Evolutionary conservation across 2,888 invertebrate genomes (phyloP).

Genomic region (Seladonia tumulorum): DNA sequence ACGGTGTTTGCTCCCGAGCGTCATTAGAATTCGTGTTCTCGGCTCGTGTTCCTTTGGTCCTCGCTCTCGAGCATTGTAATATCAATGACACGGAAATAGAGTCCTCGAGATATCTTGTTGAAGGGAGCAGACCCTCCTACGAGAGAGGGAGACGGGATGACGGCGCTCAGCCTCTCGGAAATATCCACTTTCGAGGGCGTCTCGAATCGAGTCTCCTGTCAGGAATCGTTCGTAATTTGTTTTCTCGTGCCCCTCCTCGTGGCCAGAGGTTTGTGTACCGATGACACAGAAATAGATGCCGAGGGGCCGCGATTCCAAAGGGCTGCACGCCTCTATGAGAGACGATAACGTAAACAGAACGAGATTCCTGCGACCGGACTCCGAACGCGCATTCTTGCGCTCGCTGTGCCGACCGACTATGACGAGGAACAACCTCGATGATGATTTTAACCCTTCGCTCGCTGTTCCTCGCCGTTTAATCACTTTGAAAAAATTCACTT

Average conservation of each 20-base stretch:
- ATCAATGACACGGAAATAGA: constrained; percentile 71
- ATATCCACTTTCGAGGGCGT: constrained; percentile 71
- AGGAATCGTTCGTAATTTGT: constrained; percentile 63
- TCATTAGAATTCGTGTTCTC: constrained; percentile 68
- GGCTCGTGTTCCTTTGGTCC: constrained; percentile 53
- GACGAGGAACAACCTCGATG: not conserved
- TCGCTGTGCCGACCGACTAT: not conserved
- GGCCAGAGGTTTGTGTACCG: constrained; percentile 58
- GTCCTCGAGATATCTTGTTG: constrained; percentile 60
- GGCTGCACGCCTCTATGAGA: constrained; percentile 34
- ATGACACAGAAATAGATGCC: constrained; percentile 64
- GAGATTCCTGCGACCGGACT: not conserved
- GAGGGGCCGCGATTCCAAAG: constrained; percentile 30
- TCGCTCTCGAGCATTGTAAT: constrained; percentile 60
- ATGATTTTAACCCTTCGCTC: not conserved
- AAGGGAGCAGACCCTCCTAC: constrained; percentile 24
- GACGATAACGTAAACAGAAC: constrained; percentile 50
- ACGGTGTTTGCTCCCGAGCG: constrained; percentile 63
- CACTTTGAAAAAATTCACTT: too few species aligned
- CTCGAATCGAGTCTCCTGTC: constrained; percentile 60
- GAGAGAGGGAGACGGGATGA: not conserved
- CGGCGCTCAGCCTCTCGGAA: constrained; percentile 66
- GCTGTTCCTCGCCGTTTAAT: too few species aligned
- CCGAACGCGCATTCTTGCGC: not conserved
- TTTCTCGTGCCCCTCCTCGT: constrained; percentile 54